These are phyloP conservation scores for Mastigias papua DNA, from an alignment of 30 jellyfish, hydroid and myxozoan genomes.

Conservation along the genomic window DNA sequence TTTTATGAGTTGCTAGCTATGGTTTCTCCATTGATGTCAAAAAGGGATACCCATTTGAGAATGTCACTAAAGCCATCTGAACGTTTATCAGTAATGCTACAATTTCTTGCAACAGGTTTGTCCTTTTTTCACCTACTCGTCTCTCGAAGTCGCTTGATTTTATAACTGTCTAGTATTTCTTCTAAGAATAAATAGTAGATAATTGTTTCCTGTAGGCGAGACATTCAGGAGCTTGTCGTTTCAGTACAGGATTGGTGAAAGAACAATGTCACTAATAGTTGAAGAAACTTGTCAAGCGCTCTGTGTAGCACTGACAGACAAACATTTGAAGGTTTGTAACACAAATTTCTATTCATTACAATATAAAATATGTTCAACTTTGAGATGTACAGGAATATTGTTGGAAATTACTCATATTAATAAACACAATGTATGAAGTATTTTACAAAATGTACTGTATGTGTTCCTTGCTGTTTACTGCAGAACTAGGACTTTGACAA, in stretches of 20 bases:
- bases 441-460: too few species aligned
- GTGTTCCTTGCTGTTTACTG: not conserved
- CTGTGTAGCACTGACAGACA: slow-evolving; percentile 11
- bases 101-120: slow-evolving; percentile 42
- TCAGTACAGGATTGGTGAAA: slow-evolving; percentile 40
- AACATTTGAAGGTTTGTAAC: slow-evolving; percentile 28
- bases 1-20: slow-evolving; percentile 2
- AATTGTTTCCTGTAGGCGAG: not conserved
- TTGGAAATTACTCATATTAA: too few species aligned
- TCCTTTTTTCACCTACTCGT: too few species aligned
- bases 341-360: not conserved
- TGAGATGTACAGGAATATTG: too few species aligned
- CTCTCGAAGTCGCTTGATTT: not conserved
- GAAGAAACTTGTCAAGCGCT: slow-evolving; percentile 37
- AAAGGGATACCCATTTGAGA: slow-evolving; percentile 33
- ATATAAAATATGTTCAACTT: too few species aligned
- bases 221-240: slow-evolving; percentile 30
- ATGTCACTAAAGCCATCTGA: slow-evolving; percentile 35
- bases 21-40: slow-evolving; percentile 19
- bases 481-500: not conserved
- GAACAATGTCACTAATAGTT: slow-evolving; percentile 18
- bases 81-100: slow-evolving; percentile 25
- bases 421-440: too few species aligned
- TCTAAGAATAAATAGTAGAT: too few species aligned
- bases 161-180: too few species aligned